These are phyloP conservation scores for Theocolax elegans DNA, from an alignment of 1,140 invertebrate genomes.

Conservation along the genomic window DNA sequence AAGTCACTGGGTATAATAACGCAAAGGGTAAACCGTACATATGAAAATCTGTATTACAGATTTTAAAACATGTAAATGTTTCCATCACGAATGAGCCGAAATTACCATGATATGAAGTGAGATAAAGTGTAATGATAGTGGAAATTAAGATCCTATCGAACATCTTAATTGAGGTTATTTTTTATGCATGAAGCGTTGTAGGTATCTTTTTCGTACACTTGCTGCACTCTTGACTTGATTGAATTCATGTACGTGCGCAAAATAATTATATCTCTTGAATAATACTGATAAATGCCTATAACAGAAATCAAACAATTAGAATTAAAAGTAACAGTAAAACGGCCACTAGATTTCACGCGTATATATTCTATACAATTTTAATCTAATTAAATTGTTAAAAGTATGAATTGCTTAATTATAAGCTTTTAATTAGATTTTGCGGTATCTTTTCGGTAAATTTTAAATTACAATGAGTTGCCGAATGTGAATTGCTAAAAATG, in stretches of 20 bases:
- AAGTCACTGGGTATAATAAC: too few relatives aligned
- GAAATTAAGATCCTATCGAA: conserved; percentile 30
- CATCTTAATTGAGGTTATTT: conserved; percentile 12
- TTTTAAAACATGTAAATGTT: background rate
- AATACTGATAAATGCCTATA: conserved; percentile 1
- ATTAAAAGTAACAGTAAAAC: too few relatives aligned
- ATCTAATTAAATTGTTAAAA: too few relatives aligned
- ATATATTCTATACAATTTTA: too few relatives aligned
- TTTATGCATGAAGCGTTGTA: background rate
- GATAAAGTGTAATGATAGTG: conserved; percentile 15
- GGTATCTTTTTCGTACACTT: conserved; percentile 22
- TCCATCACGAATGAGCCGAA: background rate
- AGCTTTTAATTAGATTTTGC: too few relatives aligned
- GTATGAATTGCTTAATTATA: too few relatives aligned
- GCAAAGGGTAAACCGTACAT: too few relatives aligned
- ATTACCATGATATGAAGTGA: conserved; percentile 5
- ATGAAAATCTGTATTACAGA: too few relatives aligned
- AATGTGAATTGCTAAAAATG: too few relatives aligned
- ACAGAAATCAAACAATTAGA: conserved; percentile 15
- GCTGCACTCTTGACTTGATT: conserved; percentile 11
- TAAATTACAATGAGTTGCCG: too few relatives aligned
- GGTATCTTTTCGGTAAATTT: too few relatives aligned
- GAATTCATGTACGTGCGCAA: conserved; percentile 32
- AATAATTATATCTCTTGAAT: conserved; percentile 20
- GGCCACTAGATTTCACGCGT: too few relatives aligned